Base-by-base conservation (phyloP, 2,888 invertebrate genomes). In the Cephus sareptanus region DNA sequence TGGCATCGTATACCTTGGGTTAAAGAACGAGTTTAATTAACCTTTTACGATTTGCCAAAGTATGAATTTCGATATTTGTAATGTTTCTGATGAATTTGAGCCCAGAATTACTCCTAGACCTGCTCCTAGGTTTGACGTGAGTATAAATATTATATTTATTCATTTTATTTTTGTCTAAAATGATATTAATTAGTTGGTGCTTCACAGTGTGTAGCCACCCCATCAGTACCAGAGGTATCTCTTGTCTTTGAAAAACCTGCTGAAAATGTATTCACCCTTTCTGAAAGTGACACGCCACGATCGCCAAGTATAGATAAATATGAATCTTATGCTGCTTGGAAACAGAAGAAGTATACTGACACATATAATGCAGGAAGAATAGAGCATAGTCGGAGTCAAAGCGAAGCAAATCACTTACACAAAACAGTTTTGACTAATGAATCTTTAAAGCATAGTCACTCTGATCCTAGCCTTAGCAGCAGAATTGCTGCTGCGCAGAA, bases 181-280 rank as follows among this genome's bases (percentile, higher is more conserved):
- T n/a, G 9, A 33, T 35, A 34, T 70, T 34, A 13, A 37, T 15
- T 68, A 3, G 34, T 75, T 69, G 34, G 34, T 73, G 33, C 15
- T 40, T 30, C 30, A n/a, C 79, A 89, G 89, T 80, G 79, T 33
- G 79, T 85, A 37, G 81, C 86, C 30, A 78, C 81, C 31, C 88
- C 90, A 69, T 85, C 86, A 13, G 90, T 90, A 12, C 89, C 90
- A 13, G 90, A 90, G 77, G 86, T 90, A 30, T 90, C 90, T n/a
- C 80, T 90, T 74, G 86, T 90, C 77, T 87, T 89, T 76, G 89
- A 89, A 4, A 89, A 86, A 77, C 78, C 84, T 37, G 34, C 76
- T 70, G 75, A 77, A 56, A 11, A 12, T 70, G 23, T 6, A 23
- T 56, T 23, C 56, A 74, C 79, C 11, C 77, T 31, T 69, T 6